phyloP scores from a whole-genome alignment of 2,113 vertebrate genomes.

The Brachypteracias leptosomus region DNA sequence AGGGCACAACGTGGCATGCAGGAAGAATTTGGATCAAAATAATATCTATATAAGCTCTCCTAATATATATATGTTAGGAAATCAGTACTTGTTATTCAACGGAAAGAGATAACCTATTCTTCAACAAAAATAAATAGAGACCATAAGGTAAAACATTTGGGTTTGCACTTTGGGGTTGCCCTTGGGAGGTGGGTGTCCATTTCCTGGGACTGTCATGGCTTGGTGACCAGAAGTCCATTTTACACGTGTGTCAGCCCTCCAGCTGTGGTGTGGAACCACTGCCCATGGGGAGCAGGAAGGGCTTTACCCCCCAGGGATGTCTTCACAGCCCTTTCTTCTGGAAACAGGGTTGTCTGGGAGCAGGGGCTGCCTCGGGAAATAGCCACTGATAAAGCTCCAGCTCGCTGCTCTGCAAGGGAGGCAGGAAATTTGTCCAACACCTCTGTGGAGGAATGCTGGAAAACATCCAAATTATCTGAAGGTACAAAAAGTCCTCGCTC shows the following conservation, averaged over 20 bases:
- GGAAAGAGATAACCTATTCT: background rate
- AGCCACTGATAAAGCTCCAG: background rate
- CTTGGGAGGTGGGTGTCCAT: too few species aligned
- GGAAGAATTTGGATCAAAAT: background rate
- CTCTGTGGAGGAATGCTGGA: background rate
- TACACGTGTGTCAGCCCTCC: background rate
- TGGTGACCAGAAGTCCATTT: background rate
- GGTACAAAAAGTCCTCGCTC: background rate
- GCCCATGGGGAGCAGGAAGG: background rate
- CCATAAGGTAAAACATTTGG: background rate
- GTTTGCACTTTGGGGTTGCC: background rate
- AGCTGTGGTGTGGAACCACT: slow-evolving; percentile 20
- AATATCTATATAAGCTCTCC: background rate
- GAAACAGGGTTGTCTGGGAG: slow-evolving; percentile 10
- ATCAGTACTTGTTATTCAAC: background rate
- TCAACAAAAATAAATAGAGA: background rate
- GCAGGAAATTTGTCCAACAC: slow-evolving; percentile 32
- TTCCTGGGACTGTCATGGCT: too few species aligned
- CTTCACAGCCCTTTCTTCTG: slow-evolving; percentile 1
- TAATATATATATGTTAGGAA: too few species aligned
- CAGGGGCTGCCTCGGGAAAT: background rate
- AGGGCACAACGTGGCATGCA: too few species aligned
- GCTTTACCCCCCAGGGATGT: too few species aligned
- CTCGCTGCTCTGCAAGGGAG: background rate
- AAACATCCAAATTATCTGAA: background rate